phyloP scores from a whole-genome alignment of 2,797 vertebrate species.

The Enoplosus armatus region DNA sequence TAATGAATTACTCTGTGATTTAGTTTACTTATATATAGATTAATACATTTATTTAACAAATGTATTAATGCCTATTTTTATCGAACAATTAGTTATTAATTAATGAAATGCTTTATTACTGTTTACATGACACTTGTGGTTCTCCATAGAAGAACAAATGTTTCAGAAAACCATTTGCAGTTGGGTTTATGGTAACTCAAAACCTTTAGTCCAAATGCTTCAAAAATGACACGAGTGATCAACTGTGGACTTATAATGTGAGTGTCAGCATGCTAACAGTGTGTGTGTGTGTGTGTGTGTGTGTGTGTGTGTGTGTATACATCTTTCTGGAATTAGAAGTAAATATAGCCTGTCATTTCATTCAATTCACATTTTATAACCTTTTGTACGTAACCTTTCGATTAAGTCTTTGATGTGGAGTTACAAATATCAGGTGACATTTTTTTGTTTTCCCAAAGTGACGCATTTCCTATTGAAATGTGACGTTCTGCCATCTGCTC shows the following conservation, averaged over 20 bases:
- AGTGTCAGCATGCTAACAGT: background rate
- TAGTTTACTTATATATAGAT: too few species aligned
- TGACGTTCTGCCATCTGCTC: slow-evolving; percentile 23
- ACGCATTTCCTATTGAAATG: slow-evolving; percentile 31
- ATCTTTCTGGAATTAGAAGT: slow-evolving; percentile 11
- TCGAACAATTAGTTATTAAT: too few species aligned
- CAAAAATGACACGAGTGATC: background rate
- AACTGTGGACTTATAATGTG: background rate
- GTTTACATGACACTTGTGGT: too few species aligned
- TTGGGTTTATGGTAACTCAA: background rate
- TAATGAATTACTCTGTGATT: too few species aligned
- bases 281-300: background rate
- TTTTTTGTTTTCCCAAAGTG: slow-evolving; percentile 2
- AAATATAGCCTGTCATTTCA: slow-evolving; percentile 9
- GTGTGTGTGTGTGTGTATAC: too few species aligned
- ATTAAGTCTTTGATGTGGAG: slow-evolving; percentile 3
- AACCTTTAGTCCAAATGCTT: background rate
- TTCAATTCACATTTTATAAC: slow-evolving; percentile 25
- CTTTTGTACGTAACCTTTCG: slow-evolving; percentile 33
- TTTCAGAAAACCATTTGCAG: background rate
- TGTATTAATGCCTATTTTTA: too few species aligned
- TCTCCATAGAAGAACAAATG: too few species aligned
- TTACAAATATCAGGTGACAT: slow-evolving; percentile 17
- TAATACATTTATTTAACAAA: too few species aligned
- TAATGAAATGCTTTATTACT: too few species aligned